Percentiles rank a stretch among this genome's conserved stretches.
Evolutionary conservation across 2,797 vertebrate genomes (phyloP).

Genomic region (Strix occidentalis): DNA sequence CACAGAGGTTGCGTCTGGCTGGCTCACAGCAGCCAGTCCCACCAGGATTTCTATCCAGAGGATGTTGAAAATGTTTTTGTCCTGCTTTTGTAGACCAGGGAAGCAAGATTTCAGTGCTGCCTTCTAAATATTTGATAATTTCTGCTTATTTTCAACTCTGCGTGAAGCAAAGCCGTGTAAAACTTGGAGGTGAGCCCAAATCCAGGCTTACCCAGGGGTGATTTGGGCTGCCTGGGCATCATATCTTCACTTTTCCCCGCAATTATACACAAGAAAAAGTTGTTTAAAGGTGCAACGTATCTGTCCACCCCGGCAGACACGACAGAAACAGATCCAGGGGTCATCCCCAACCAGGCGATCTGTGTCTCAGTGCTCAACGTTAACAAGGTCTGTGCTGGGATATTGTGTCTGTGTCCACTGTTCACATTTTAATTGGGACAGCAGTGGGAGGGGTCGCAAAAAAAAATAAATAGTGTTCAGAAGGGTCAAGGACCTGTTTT

Average conservation of each 20-base stretch:
- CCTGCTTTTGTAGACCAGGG: neutral
- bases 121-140: neutral
- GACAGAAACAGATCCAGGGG: neutral
- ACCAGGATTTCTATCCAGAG: neutral
- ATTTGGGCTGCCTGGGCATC: neutral
- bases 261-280: neutral
- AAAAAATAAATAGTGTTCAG: neutral
- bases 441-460: neutral
- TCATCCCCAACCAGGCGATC: neutral
- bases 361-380: accelerated
- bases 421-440: neutral
- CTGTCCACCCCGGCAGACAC: neutral
- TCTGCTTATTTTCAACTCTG: neutral
- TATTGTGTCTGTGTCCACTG: neutral
- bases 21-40: neutral
- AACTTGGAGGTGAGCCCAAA: neutral
- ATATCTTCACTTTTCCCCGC: neutral
- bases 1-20: neutral
- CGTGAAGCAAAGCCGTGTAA: neutral
- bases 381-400: neutral
- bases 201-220: neutral
- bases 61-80: neutral
- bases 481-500: neutral
- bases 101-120: neutral
- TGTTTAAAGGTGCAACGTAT: neutral